phyloP scores from a whole-genome alignment of 2,888 invertebrate species.

The Protodeltote pygarga region DNA sequence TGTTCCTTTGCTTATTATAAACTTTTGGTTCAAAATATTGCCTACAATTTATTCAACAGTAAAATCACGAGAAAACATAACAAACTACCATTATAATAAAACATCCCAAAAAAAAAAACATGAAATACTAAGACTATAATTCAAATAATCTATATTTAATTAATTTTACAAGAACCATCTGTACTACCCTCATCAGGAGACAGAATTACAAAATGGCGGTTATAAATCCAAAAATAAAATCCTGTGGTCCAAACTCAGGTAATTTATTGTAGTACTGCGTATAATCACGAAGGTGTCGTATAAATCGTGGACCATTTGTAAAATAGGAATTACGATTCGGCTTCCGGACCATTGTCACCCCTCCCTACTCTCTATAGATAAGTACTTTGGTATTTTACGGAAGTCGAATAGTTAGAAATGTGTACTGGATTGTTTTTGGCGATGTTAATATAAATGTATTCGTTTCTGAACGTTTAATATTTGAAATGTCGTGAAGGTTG shows the following conservation, averaged over 20 bases:
- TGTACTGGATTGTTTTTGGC: background rate
- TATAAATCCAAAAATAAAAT: conserved; percentile 84
- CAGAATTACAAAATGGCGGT: conserved; percentile 72
- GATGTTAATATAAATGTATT: no score
- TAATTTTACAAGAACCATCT: conserved; percentile 45
- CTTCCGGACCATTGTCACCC: conserved; percentile 72
- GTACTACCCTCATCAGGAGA: conserved; percentile 46
- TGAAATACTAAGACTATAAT: conserved; percentile 6
- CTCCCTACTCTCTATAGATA: conserved; percentile 45
- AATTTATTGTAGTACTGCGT: conserved; percentile 82
- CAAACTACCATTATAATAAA: background rate
- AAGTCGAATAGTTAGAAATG: conserved; percentile 26
- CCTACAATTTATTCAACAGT: no score
- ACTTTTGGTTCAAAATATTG: no score
- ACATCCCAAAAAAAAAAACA: conserved; percentile 1
- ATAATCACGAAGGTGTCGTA: conserved; percentile 85
- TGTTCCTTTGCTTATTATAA: no score
- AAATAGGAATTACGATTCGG: conserved; percentile 83
- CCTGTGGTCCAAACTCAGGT: conserved; percentile 75
- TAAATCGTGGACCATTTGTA: conserved; percentile 86
- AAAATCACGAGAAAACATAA: background rate
- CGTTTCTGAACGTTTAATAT: no score
- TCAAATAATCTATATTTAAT: conserved; percentile 43
- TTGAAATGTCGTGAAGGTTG: no score
- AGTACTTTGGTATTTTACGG: conserved; percentile 37